Conservation (phyloP, 2,113 vertebrate genomes). For the Odontophorus gujanensis region DNA sequence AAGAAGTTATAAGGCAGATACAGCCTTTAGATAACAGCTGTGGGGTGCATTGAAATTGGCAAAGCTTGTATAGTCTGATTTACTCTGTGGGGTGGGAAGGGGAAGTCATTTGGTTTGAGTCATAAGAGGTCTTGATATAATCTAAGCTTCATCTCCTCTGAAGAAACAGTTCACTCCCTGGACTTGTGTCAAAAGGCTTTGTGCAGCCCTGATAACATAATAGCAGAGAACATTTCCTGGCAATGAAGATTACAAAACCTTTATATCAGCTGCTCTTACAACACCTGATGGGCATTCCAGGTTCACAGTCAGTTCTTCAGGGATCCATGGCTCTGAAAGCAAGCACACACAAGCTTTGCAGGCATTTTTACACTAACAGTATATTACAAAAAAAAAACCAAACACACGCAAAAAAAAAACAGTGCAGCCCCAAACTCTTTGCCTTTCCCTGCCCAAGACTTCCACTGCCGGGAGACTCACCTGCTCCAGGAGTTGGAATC, state of each 20-base stretch:
- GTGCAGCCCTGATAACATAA: background rate
- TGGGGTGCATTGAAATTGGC: fast-evolving
- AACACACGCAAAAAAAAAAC: too few relatives aligned
- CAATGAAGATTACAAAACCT: background rate
- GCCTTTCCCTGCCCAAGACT: background rate
- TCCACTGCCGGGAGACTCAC: background rate
- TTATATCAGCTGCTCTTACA: background rate
- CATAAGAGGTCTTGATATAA: constrained; percentile 34
- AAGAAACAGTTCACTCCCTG: constrained; percentile 36
- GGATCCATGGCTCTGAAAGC: background rate
- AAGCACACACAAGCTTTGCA: background rate
- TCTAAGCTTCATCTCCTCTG: constrained; percentile 44
- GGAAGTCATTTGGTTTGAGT: constrained; percentile 36
- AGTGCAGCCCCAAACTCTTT: background rate
- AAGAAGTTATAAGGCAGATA: background rate
- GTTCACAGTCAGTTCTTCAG: background rate
- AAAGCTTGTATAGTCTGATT: constrained; percentile 33
- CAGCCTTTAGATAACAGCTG: background rate
- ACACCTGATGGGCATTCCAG: background rate
- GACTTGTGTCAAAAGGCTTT: background rate
- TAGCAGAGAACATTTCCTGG: constrained; percentile 22
- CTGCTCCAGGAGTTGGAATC: background rate
- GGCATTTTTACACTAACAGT: background rate
- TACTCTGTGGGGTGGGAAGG: background rate
- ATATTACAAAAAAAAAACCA: background rate